Base-by-base conservation (phyloP, 1,140 invertebrate genomes). In the Drosophila subobscura region DNA sequence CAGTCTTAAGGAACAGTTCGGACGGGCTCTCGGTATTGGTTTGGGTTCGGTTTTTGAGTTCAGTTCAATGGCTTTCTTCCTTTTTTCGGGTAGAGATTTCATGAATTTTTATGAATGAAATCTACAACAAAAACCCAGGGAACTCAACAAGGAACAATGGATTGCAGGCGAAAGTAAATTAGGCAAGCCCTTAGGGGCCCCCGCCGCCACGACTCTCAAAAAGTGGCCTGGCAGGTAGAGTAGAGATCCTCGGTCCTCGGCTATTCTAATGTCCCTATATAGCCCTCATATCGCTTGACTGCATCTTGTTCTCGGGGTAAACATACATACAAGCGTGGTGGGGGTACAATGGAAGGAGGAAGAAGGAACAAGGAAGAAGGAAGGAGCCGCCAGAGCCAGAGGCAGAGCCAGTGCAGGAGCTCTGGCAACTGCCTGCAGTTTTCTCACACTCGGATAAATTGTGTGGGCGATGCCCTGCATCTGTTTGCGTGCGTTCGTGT, bases 221-320 rank as follows among this genome's bases (percentile, higher is more conserved):
- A 83, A 83, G 80, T 85, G 81, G 81, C 77, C 74, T 16, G 61
- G 65, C 83, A 86, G 81, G 83, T 88, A 86, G 78, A 47, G 83
- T 88, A 86, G 78, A 47, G 27, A 25, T 27, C 12, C 58, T 10
- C 8, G 23, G 23, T 44, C 72, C 45, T 33, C 25, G 46, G 61
- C 57, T 72, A 57, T 83, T 83, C 78, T 88, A 88, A 86, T 88
- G 78, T 86, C 54, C 81, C 53, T 44, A 56, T 79, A 76, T 71
- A 37, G 33, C 33, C 49, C 59, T 40, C 52, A 74, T 65, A 77
- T 86, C 81, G 81, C 77, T 79, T 68, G 81, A 72, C 72, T 86
- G 80, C 80, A 86, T 80, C 73, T 81, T 86, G 81, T 56, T 60
- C 56, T 23, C 16, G 47, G 59, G 56, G 67, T 72, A 53, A 63